Percentiles rank a stretch among this genome's conserved stretches.
phyloP scores from a whole-genome alignment of 2,797 vertebrate species.

The Bovichtus variegatus region DNA sequence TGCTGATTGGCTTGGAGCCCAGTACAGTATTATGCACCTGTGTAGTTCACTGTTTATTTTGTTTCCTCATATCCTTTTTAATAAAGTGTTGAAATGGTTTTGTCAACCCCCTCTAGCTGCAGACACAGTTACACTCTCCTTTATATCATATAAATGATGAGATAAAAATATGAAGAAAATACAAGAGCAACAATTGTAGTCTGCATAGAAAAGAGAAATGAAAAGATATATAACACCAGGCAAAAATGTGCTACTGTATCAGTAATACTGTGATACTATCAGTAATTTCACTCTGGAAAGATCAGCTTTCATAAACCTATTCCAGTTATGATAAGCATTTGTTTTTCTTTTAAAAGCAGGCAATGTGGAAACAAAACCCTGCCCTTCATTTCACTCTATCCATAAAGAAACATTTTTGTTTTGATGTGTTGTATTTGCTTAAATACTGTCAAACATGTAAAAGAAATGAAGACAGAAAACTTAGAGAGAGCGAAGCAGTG shows the following conservation, averaged over 20 bases:
- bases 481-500: background rate
- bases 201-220: background rate
- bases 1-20: background rate
- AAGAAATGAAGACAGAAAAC: background rate
- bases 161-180: background rate
- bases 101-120: background rate
- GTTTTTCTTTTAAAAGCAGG: background rate
- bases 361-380: constrained; percentile 15
- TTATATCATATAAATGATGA: background rate
- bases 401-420: background rate
- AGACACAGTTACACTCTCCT: background rate
- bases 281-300: constrained; percentile 3
- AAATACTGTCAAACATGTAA: background rate
- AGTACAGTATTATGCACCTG: background rate
- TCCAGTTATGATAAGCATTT: background rate
- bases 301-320: constrained; percentile 7
- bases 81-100: background rate
- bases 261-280: background rate
- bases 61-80: background rate
- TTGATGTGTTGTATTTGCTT: background rate
- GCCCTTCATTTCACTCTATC: background rate
- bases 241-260: background rate
- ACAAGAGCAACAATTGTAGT: background rate
- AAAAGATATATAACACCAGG: background rate
- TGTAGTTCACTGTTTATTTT: background rate